A percentile compares a stretch with the other conserved stretches of the same genome.
phyloP scores from a whole-genome alignment of 2,113 vertebrate species.

The Pungitius pungitius region DNA sequence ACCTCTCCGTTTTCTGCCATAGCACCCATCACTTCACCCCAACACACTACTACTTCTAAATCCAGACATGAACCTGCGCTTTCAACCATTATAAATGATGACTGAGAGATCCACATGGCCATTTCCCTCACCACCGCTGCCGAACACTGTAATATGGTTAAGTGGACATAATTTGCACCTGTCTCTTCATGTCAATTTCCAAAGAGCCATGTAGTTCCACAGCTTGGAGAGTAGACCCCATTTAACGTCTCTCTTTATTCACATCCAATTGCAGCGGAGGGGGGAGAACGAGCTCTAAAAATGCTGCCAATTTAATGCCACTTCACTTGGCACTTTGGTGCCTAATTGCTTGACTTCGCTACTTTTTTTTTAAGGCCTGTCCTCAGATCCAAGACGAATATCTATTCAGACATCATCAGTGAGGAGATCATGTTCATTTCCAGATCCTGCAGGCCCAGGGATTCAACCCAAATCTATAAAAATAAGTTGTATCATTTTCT shows the following conservation, averaged over 20 bases:
- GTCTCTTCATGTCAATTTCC: constrained; percentile 41
- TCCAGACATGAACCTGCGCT: constrained; percentile 26
- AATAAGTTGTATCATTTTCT: constrained; percentile 21
- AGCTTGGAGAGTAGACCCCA: neutral
- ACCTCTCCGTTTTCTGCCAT: constrained; percentile 5
- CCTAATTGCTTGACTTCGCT: constrained; percentile 36
- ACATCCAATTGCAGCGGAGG: constrained; percentile 15
- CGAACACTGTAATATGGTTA: constrained; percentile 58
- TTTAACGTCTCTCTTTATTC: constrained; percentile 25
- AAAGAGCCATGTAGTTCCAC: constrained; percentile 30
- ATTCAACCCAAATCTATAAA: constrained; percentile 21
- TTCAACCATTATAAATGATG: constrained; percentile 53
- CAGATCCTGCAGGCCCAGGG: constrained; percentile 12
- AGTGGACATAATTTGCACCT: constrained; percentile 61
- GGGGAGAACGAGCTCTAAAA: neutral
- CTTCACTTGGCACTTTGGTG: constrained; percentile 16
- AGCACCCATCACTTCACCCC: neutral
- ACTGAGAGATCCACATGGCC: constrained; percentile 19
- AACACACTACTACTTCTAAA: constrained; percentile 32
- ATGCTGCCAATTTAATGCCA: constrained; percentile 18
- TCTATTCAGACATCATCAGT: constrained; percentile 40
- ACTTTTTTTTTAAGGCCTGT: constrained; percentile 19
- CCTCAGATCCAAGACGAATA: constrained; percentile 14
- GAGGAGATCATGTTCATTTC: constrained; percentile 30
- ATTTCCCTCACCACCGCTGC: constrained; percentile 1